A percentile compares a stretch with the other conserved stretches of the same genome.
Evolutionary conservation across 2,797 vertebrate genomes (phyloP).

Genomic region (Protosalanx chinensis): DNA sequence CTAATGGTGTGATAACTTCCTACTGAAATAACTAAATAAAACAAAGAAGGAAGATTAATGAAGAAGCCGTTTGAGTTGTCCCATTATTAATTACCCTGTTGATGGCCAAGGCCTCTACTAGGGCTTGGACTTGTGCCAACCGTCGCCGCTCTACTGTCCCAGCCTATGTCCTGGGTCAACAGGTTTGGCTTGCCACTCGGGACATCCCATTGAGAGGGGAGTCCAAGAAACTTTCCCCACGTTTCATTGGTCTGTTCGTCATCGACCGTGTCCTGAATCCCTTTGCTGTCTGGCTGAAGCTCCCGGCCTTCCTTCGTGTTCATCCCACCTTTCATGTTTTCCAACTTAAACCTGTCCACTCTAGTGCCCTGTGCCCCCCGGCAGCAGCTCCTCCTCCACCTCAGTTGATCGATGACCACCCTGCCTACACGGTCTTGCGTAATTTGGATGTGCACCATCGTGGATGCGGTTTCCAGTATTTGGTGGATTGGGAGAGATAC

Average conservation of each 20-base stretch:
- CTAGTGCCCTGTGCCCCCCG: not conserved
- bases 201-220: too few species aligned
- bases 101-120: too few species aligned
- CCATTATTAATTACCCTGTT: too few species aligned
- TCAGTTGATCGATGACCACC: not conserved
- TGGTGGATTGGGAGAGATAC: not conserved
- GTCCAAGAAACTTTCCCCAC: not conserved
- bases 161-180: too few species aligned
- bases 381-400: not conserved
- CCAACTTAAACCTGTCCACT: not conserved
- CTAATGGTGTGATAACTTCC: too few species aligned
- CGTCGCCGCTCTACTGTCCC: too few species aligned
- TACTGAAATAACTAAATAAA: too few species aligned
- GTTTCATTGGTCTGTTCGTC: not conserved
- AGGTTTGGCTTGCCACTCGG: too few species aligned
- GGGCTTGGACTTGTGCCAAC: too few species aligned
- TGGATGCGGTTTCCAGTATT: not conserved
- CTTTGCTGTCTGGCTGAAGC: not conserved
- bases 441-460: not conserved
- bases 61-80: too few species aligned
- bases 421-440: not conserved
- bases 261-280: not conserved
- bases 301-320: not conserved
- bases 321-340: constrained; percentile 12
- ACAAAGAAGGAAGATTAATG: too few species aligned